A percentile compares a stretch with the other conserved stretches of the same genome.
Evolutionary conservation across 2,888 invertebrate genomes (phyloP).

Genomic region (Aleiodes leptofemur): DNA sequence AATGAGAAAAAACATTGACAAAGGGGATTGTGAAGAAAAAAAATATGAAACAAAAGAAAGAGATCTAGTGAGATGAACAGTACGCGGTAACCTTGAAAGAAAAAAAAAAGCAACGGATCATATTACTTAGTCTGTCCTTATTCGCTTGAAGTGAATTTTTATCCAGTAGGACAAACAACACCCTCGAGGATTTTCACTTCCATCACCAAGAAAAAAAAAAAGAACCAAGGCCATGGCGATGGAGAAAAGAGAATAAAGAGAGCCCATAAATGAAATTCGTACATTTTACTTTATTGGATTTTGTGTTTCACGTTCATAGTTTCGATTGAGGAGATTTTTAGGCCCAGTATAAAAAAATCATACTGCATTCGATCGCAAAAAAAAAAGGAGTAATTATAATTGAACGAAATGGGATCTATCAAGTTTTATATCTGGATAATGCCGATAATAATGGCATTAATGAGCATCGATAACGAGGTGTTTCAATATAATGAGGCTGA

Average conservation of each 20-base stretch:
- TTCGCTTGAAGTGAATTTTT: constrained; percentile 39
- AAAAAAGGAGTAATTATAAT: too few species aligned
- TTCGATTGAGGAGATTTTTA: too few species aligned
- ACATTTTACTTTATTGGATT: too few species aligned
- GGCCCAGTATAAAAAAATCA: too few species aligned
- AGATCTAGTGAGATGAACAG: constrained; percentile 7
- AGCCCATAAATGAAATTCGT: constrained; percentile 21
- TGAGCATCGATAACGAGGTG: constrained; percentile 54
- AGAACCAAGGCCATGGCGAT: constrained; percentile 13
- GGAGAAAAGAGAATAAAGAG: constrained; percentile 57
- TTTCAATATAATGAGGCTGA: constrained; percentile 40
- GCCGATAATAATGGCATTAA: constrained; percentile 59
- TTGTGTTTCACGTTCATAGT: too few species aligned
- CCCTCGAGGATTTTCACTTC: constrained; percentile 34
- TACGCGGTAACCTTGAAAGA: not conserved
- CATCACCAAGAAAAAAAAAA: constrained; percentile 20
- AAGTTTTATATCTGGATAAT: not conserved
- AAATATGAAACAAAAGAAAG: not conserved
- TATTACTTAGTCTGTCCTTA: constrained; percentile 44
- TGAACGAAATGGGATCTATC: too few species aligned
- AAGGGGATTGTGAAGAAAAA: constrained; percentile 20
- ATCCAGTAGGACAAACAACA: constrained; percentile 43
- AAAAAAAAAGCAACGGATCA: constrained; percentile 35
- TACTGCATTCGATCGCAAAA: too few species aligned
- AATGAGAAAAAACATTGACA: constrained; percentile 38